Evolutionary conservation across 2,113 vertebrate species (phyloP), one percentile per base, ranked within the genome.

Genomic region (Rhinogobius similis): DNA sequence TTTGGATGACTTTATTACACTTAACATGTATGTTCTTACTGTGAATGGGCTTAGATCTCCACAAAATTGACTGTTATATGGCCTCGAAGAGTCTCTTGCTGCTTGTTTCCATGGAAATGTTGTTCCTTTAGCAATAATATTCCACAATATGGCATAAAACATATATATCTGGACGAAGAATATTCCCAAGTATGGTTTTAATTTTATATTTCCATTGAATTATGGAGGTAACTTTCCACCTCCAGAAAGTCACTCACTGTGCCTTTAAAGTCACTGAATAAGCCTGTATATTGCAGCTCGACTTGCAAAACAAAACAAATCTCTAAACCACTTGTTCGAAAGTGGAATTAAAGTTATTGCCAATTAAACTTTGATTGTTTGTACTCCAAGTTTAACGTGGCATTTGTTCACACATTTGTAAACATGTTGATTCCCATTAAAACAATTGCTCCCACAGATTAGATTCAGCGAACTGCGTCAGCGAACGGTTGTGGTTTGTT

Each of bases 341-440:
- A 55, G 11, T 27, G 14, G 26, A 27, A 36, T 61, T 36, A 61
- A 36, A 61, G 18, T 36, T 38, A 61, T 11, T 38, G 29, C 29
- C 18, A 36, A 61, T 36, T 36, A 61, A 36, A 36, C 29, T 61
- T 36, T 32, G 20, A 58, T 36, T 61, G 58, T 43, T 63, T 43
- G 21, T 63, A 14, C 9, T 63, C 39, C 21, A 43, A 63, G 21
- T n/a, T 24, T 41, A 21, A 43, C 21, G 20, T 43, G 36, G 21
- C 39, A 41, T 43, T 43, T 63, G 62, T 26, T 41, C 36, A 9
- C 27, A 43, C 38, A 72, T 21, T 38, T 50, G 52, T 65, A 67
- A 82, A 70, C 68, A 55, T 76, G 21, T 62, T 26, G 58, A 67
- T 59, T 55, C 38, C 67, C 65, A 67, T 55, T 44, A 68, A 65